Percentiles rank a stretch among this genome's conserved stretches.
These are phyloP conservation scores for Spisula solida DNA, from an alignment of 2,888 invertebrate genomes.

Conservation along the genomic window DNA sequence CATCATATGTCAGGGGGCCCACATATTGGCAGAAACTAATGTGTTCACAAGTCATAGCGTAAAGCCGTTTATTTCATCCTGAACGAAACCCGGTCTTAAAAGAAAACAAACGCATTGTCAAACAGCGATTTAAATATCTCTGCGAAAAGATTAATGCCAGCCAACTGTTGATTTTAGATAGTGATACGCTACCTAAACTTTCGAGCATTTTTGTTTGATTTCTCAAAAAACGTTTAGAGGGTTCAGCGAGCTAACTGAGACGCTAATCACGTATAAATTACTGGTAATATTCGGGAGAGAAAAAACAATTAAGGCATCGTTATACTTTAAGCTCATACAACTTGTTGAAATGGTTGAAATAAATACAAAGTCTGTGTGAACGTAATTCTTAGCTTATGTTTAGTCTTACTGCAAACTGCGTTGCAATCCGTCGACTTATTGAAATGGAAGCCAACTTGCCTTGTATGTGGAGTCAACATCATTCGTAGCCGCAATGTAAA, in stretches of 20 bases:
- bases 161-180: constrained; percentile 49
- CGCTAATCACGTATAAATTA: background rate
- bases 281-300: background rate
- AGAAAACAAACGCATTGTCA: constrained; percentile 62
- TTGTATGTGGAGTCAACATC: too few relatives aligned
- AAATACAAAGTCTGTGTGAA: background rate
- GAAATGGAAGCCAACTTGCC: too few relatives aligned
- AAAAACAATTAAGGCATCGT: background rate
- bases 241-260: background rate
- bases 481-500: too few relatives aligned
- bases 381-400: background rate
- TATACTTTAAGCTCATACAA: background rate
- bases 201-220: constrained; percentile 22
- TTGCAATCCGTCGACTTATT: too few relatives aligned
- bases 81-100: constrained; percentile 39
- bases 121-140: constrained; percentile 50
- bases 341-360: constrained; percentile 11
- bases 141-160: constrained; percentile 42
- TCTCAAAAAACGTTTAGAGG: background rate
- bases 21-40: constrained; percentile 54
- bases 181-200: constrained; percentile 1
- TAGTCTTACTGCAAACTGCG: too few relatives aligned
- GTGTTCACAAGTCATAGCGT: constrained; percentile 52
- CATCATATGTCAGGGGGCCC: background rate
- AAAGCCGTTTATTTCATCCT: constrained; percentile 43